Evolutionary conservation across 2,113 vertebrate species (phyloP).

Genomic region (Sebastes fasciatus): DNA sequence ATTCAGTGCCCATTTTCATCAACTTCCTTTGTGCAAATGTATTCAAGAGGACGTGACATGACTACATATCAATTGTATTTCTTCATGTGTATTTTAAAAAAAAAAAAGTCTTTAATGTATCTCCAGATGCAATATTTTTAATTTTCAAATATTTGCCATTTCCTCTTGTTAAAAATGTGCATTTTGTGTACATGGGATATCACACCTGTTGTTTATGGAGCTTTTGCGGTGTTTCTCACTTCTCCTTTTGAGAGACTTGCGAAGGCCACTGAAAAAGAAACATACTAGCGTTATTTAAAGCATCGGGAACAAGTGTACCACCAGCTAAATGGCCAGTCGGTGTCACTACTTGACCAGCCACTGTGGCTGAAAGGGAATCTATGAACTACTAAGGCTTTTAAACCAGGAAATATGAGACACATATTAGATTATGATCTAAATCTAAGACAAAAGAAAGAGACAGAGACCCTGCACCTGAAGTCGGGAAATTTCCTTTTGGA

Average conservation of each 20-base stretch:
- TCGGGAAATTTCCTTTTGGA: conserved; percentile 91
- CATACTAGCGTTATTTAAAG: background rate
- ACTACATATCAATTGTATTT: too few species aligned
- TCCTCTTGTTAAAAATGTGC: background rate
- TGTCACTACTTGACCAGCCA: background rate
- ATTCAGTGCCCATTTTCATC: background rate
- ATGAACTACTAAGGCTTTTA: background rate
- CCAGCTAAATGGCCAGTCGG: background rate
- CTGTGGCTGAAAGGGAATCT: background rate
- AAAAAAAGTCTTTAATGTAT: background rate
- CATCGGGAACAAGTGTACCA: background rate
- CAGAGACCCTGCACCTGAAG: conserved; percentile 83
- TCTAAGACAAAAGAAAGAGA: background rate
- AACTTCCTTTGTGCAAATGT: background rate
- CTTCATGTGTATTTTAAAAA: background rate
- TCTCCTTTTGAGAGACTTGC: conserved; percentile 90
- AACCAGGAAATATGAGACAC: background rate
- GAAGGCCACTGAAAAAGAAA: conserved; percentile 82
- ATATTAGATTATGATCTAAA: background rate
- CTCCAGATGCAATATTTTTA: background rate
- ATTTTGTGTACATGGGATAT: background rate
- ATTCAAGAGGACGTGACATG: too few species aligned
- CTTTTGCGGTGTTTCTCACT: conserved; percentile 84
- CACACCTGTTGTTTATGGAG: conserved; percentile 87
- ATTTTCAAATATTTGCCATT: background rate